phyloP scores from a whole-genome alignment of 2,888 invertebrate genomes.

The Lysandra coridon region DNA sequence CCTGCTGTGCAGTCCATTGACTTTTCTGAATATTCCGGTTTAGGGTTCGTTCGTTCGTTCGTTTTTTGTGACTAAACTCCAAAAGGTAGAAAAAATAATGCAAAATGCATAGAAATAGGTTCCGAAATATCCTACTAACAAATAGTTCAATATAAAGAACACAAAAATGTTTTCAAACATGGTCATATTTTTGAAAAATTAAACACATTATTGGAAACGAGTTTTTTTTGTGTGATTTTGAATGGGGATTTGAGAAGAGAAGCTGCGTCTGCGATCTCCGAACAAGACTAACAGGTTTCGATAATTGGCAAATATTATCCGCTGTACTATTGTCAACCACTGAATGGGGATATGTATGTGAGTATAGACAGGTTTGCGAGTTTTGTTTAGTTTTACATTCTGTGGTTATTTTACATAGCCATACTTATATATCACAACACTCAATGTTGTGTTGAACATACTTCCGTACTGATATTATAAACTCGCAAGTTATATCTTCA shows the following conservation, averaged over 20 bases:
- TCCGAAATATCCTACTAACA: neutral
- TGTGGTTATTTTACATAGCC: neutral
- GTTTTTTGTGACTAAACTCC: neutral
- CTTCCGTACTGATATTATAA: neutral
- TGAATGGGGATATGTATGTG: constrained; percentile 36
- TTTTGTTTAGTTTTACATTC: neutral
- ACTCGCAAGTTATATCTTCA: too few species aligned
- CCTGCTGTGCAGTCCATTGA: neutral
- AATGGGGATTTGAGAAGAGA: constrained; percentile 24
- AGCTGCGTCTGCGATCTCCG: neutral
- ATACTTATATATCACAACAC: neutral
- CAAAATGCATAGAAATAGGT: neutral
- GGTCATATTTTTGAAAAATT: constrained; percentile 11
- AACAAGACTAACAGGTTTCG: constrained; percentile 31
- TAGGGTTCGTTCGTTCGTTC: neutral
- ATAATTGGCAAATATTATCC: constrained; percentile 35
- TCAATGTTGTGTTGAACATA: neutral
- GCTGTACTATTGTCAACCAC: constrained; percentile 40
- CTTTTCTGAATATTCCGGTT: neutral
- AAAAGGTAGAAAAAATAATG: neutral
- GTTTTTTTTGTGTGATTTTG: neutral
- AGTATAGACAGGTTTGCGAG: neutral
- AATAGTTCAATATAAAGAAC: neutral
- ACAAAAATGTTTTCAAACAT: neutral
- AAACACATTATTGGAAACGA: neutral